phyloP scores from a whole-genome alignment of 2,797 vertebrate genomes.

The Protonibea diacanthus region DNA sequence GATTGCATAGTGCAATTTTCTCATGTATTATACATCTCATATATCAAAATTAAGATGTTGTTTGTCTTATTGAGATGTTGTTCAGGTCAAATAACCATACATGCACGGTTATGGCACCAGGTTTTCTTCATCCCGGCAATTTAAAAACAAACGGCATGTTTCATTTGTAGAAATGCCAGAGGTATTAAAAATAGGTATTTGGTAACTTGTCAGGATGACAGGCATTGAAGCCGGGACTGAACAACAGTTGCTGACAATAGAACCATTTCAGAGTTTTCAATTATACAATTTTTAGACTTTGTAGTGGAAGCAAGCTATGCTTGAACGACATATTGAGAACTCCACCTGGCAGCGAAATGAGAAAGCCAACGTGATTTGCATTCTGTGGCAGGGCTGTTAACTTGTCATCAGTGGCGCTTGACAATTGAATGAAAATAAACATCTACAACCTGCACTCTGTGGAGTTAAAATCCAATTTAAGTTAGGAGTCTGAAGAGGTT shows the following conservation, averaged over 20 bases:
- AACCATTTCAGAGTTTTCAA: slow-evolving; percentile 74
- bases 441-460: slow-evolving; percentile 66
- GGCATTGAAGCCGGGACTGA: slow-evolving; percentile 64
- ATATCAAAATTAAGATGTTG: neutral
- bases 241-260: slow-evolving; percentile 72
- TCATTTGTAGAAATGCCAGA: slow-evolving; percentile 43
- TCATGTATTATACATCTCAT: neutral
- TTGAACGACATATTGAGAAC: slow-evolving; percentile 74
- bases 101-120: neutral
- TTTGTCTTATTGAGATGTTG: neutral
- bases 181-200: slow-evolving; percentile 70
- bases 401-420: slow-evolving; percentile 76
- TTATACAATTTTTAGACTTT: slow-evolving; percentile 73
- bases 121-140: slow-evolving; percentile 18
- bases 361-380: slow-evolving; percentile 73
- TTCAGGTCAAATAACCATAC: slow-evolving; percentile 14
- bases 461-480: slow-evolving; percentile 76
- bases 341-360: slow-evolving; percentile 80
- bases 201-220: slow-evolving; percentile 70
- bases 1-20: neutral
- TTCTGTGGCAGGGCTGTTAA: slow-evolving; percentile 75
- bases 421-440: slow-evolving; percentile 78
- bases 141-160: slow-evolving; percentile 45
- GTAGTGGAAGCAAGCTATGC: slow-evolving; percentile 54
- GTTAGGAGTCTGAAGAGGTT: slow-evolving; percentile 59